These are phyloP conservation scores for Pterobdella sp. DNA, from an alignment of 2,888 invertebrate species.

Conservation along the genomic window DNA sequence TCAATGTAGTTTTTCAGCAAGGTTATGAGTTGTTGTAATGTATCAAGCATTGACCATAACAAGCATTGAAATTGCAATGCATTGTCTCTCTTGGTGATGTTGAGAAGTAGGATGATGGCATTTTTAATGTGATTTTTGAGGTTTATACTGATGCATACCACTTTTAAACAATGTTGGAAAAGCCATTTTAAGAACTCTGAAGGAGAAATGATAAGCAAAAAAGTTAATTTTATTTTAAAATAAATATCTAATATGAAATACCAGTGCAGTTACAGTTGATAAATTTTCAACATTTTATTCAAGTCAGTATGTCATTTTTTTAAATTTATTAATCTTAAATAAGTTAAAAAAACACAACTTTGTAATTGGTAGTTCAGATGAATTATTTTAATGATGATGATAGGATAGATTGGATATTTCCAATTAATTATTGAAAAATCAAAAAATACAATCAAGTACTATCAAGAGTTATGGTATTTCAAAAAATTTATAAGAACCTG, in stretches of 20 bases:
- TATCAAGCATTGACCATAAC: neutral
- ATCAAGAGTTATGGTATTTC: neutral
- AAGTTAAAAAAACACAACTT: too few species aligned
- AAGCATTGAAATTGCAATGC: neutral
- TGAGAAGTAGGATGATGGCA: neutral
- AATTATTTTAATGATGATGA: too few species aligned
- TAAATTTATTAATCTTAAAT: too few species aligned
- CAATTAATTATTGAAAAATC: neutral
- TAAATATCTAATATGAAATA: constrained; percentile 3
- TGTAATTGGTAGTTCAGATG: too few species aligned
- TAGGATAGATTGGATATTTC: neutral
- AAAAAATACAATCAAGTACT: constrained; percentile 1
- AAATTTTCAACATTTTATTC: too few species aligned
- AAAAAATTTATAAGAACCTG: neutral
- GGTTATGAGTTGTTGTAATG: neutral
- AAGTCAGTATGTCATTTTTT: too few species aligned
- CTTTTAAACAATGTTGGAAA: neutral
- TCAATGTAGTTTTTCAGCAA: neutral
- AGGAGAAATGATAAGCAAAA: neutral
- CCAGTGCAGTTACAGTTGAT: too few species aligned
- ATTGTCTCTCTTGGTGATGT: constrained; percentile 6
- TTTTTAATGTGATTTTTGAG: neutral
- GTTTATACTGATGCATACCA: neutral
- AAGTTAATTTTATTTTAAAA: neutral
- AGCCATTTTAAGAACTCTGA: constrained; percentile 10